Evolutionary conservation across 2,888 invertebrate species (phyloP), one percentile per base, ranked within the genome.

Genomic region (Clistopyga incitator): DNA sequence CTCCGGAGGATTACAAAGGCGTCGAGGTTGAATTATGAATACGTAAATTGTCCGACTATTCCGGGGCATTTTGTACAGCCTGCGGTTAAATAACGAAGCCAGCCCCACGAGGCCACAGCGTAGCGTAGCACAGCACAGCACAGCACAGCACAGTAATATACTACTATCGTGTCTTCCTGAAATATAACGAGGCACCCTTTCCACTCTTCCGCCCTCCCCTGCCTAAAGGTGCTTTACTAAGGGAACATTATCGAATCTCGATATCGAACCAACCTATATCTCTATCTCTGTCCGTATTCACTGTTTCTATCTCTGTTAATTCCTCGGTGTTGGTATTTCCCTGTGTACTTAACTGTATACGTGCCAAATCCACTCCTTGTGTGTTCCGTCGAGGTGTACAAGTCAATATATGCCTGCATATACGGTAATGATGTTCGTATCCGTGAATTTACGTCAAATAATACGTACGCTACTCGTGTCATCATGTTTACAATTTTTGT

Each of bases 211-310:
- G 6, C 25, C 25, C 8, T 10, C 18, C 54, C 34, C 42, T 11
- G 45, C n/a, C 61, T 34, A 29, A 76, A 70, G 54, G 61, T 47
- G 29, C 13, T 45, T 76, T 54, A 54, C 45, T 20, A 25, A 64
- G 64, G 61, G 64, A 61, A 70, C 70, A 81, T 81, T 65, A 75
- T 80, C 70, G 75, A 80, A 75, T 75, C 68, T 75, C 80, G 20
- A 80, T 80, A 61, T 45, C 50, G 25, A 54, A 13, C 50, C 50
- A 25, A 42, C 13, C 54, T 50, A n/a, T 65, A 42, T 10, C 38
- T 38, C 10, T 47, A 25, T 54, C 42, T 59, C 25, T 52, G 52
- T 70, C n/a, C 67, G n/a, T 59, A 29, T 72, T 67, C 29, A 47
- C 75, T 59, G 67, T 64, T 54, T 64, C 61, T 25, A 68, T 38